These are phyloP conservation scores for Salvelinus fontinalis DNA, from an alignment of 2,113 vertebrate species.

Conservation along the genomic window DNA sequence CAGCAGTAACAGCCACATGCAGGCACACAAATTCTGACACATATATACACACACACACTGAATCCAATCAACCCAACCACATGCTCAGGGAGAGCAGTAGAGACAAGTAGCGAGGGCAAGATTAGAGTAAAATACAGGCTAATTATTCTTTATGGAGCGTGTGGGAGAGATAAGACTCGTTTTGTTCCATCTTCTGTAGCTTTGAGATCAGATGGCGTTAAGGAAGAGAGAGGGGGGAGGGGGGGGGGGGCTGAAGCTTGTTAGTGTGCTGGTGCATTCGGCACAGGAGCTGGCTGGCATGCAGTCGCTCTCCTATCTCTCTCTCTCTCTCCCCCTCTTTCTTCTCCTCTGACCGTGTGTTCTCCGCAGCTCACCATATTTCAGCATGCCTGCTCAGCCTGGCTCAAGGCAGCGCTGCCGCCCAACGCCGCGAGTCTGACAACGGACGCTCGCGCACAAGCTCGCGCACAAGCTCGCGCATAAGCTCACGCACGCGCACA, in stretches of 20 bases:
- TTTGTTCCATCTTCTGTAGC: not conserved
- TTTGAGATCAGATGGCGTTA: conserved; percentile 9
- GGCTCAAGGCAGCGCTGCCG: not conserved
- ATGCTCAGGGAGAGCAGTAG: not conserved
- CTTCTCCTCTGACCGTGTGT: not conserved
- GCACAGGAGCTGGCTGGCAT: conserved; percentile 29
- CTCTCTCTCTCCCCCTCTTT: not conserved
- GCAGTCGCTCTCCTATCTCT: not conserved
- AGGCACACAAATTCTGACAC: no score
- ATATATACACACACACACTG: no score
- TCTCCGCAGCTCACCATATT: not conserved
- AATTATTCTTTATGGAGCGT: conserved; percentile 8
- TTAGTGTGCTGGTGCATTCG: conserved; percentile 4
- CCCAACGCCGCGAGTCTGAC: conserved; percentile 13
- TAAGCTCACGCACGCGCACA: not conserved
- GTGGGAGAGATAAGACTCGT: not conserved
- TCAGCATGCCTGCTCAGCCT: conserved; percentile 40
- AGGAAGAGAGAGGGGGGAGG: not conserved
- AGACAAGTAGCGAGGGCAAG: not conserved
- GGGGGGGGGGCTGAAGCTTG: conserved; percentile 22
- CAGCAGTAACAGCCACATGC: no score
- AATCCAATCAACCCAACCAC: no score
- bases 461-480: not conserved
- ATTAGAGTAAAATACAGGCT: not conserved
- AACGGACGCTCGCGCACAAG: no score